A percentile compares a stretch with the other conserved stretches of the same genome.
phyloP scores from a whole-genome alignment of 1,140 invertebrate species.

The Apis laboriosa region DNA sequence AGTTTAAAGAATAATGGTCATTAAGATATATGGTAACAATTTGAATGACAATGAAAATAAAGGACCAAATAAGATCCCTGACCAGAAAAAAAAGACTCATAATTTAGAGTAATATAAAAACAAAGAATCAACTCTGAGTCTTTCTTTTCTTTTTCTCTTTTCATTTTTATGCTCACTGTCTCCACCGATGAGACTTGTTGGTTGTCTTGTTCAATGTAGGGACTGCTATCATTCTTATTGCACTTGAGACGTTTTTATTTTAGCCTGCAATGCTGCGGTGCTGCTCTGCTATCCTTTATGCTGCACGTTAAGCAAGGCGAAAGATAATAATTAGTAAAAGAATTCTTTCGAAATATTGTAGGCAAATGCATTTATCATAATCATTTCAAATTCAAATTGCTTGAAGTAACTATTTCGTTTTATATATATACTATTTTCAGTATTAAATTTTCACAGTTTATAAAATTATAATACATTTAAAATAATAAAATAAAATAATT shows the following conservation, averaged over 20 bases:
- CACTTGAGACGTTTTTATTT: slow-evolving; percentile 69
- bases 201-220: slow-evolving; percentile 54
- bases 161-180: slow-evolving; percentile 58
- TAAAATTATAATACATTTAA: background rate
- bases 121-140: slow-evolving; percentile 53
- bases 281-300: slow-evolving; percentile 79
- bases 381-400: slow-evolving; percentile 28
- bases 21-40: slow-evolving; percentile 52
- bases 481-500: background rate
- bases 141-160: slow-evolving; percentile 39
- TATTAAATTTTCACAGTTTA: background rate
- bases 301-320: slow-evolving; percentile 80
- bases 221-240: slow-evolving; percentile 68
- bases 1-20: slow-evolving; percentile 33
- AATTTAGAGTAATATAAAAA: slow-evolving; percentile 51
- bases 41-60: slow-evolving; percentile 51
- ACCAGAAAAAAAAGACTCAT: slow-evolving; percentile 56
- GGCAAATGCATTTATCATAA: slow-evolving; percentile 9
- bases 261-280: slow-evolving; percentile 73
- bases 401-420: slow-evolving; percentile 56
- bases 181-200: slow-evolving; percentile 62
- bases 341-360: slow-evolving; percentile 52
- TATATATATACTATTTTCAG: background rate
- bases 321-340: slow-evolving; percentile 78
- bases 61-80: slow-evolving; percentile 50